Evolutionary conservation across 2,797 vertebrate species (phyloP).

Genomic region (Enteromius treurensis): DNA sequence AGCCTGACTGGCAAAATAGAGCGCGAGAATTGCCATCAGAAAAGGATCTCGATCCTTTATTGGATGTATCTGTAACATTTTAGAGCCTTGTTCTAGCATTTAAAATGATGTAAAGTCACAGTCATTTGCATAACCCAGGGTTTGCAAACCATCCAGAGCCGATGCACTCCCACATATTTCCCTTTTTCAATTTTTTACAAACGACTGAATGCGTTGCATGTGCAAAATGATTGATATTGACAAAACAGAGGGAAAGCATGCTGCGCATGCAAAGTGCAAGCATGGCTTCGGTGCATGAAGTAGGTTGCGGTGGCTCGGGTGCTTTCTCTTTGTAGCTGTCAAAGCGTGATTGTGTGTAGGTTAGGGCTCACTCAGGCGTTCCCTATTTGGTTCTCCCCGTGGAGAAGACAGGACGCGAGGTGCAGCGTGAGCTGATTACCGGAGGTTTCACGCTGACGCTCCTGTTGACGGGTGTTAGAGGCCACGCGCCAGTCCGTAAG

Average conservation of each 20-base stretch:
- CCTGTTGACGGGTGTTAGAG: slow-evolving; percentile 33
- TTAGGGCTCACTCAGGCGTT: slow-evolving; percentile 15
- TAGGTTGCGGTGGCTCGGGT: slow-evolving; percentile 5
- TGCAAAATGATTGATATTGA: not conserved
- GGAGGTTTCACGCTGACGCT: slow-evolving; percentile 23
- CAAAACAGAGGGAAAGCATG: not conserved
- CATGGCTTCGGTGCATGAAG: not conserved
- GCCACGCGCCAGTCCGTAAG: not conserved
- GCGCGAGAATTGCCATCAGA: slow-evolving; percentile 39
- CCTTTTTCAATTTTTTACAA: not conserved
- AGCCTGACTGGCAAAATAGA: slow-evolving; percentile 72
- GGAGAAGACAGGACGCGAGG: slow-evolving; percentile 35
- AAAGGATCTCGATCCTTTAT: slow-evolving; percentile 21
- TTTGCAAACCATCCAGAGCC: slow-evolving; percentile 45
- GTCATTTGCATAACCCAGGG: slow-evolving; percentile 10
- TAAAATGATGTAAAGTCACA: slow-evolving; percentile 13
- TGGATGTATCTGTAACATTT: not conserved
- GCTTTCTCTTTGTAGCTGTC: slow-evolving; percentile 31
- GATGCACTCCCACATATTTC: slow-evolving; percentile 11
- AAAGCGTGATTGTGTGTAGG: slow-evolving; percentile 1
- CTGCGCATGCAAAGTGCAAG: not conserved
- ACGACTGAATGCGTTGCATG: slow-evolving; percentile 12
- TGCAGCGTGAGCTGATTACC: slow-evolving; percentile 42
- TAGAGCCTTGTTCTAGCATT: not conserved
- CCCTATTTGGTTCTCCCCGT: slow-evolving; percentile 12